These are phyloP conservation scores for Meganola albula DNA, from an alignment of 2,888 invertebrate genomes.

Conservation along the genomic window DNA sequence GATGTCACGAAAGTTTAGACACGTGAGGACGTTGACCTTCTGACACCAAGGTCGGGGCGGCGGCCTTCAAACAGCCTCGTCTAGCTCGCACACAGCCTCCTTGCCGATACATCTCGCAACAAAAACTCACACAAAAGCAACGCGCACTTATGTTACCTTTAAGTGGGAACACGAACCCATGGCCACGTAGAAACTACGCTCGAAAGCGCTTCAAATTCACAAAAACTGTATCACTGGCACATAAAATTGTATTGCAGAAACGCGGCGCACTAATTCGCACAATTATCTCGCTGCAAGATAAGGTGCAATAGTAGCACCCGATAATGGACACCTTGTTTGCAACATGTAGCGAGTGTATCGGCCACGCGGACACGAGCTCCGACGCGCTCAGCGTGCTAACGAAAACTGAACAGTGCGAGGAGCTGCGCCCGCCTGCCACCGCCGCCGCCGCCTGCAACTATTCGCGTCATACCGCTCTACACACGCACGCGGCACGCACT, in stretches of 20 bases:
- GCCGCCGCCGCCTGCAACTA: constrained; percentile 57
- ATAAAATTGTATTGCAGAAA: constrained; percentile 35
- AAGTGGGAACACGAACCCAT: constrained; percentile 63
- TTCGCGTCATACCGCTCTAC: constrained; percentile 69
- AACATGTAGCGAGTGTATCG: constrained; percentile 40
- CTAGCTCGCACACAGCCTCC: constrained; percentile 56
- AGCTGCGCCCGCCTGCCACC: constrained; percentile 38
- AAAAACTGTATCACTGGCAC: constrained; percentile 46
- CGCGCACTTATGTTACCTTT: constrained; percentile 65
- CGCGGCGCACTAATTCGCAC: constrained; percentile 59
- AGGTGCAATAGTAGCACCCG: constrained; percentile 54
- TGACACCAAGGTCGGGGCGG: constrained; percentile 71
- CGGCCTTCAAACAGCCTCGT: constrained; percentile 75
- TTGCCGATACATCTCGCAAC: constrained; percentile 46
- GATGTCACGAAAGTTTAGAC: constrained; percentile 56
- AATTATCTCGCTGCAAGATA: constrained; percentile 64
- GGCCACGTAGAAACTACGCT: constrained; percentile 63
- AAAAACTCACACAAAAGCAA: constrained; percentile 47
- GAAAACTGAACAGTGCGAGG: constrained; percentile 50
- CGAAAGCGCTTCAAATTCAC: constrained; percentile 50
- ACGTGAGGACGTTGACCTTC: constrained; percentile 72
- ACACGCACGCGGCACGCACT: constrained; percentile 61
- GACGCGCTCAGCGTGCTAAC: constrained; percentile 54
- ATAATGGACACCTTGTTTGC: constrained; percentile 38
- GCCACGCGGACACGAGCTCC: constrained; percentile 65